Conservation (phyloP, 1,140 invertebrate genomes). For the Aphidius gifuensis region DNA sequence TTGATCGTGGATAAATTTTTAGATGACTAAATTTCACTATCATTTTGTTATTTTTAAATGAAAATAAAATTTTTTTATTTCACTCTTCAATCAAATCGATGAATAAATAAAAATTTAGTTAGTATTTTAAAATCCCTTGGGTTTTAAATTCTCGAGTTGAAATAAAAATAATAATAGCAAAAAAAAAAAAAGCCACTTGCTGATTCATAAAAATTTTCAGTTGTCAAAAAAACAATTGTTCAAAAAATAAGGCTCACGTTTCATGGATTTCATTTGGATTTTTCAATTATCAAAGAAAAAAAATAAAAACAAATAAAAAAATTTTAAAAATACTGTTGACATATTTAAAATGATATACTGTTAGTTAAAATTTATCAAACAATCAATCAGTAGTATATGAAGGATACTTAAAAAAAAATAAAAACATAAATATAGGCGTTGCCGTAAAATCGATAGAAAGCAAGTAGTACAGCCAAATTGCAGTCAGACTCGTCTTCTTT, state of each 20-base stretch:
- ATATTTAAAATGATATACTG: too few species aligned
- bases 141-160: neutral
- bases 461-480: too few species aligned
- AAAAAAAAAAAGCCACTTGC: constrained; percentile 16
- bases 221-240: constrained; percentile 13
- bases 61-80: neutral
- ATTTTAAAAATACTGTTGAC: too few species aligned
- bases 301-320: too few species aligned
- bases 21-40: neutral
- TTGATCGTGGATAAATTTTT: neutral
- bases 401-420: too few species aligned
- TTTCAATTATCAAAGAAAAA: neutral
- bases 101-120: neutral
- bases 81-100: neutral
- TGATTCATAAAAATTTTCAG: constrained; percentile 22
- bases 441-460: neutral
- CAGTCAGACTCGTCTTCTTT: too few species aligned
- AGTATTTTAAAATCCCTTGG: constrained; percentile 6
- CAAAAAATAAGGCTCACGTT: constrained; percentile 1
- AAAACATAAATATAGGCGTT: too few species aligned
- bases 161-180: neutral
- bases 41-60: neutral
- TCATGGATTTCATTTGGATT: neutral
- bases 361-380: too few species aligned
- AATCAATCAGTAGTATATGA: too few species aligned